phyloP scores from a whole-genome alignment of 2,797 vertebrate species.

The Tamandua tetradactyla region DNA sequence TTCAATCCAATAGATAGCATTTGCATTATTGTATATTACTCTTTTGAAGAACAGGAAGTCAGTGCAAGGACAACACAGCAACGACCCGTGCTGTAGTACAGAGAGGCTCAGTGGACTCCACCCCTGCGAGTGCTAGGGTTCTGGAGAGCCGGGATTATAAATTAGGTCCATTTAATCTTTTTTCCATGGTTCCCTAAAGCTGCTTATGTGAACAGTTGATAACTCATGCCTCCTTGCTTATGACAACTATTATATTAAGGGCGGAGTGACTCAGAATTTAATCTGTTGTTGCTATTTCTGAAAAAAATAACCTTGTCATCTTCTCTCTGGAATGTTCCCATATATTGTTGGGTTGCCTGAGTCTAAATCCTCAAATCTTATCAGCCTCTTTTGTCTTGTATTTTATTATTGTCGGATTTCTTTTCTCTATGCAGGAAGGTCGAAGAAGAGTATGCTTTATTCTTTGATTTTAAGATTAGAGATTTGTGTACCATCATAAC shows the following conservation, averaged over 20 bases:
- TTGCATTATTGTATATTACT: neutral
- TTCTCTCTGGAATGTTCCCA: constrained; percentile 21
- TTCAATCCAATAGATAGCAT: neutral
- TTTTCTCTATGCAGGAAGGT: constrained; percentile 14
- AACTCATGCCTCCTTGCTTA: constrained; percentile 73
- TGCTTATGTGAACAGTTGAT: constrained; percentile 71
- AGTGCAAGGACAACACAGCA: neutral
- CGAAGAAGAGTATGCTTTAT: neutral
- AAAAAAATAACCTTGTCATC: constrained; percentile 73
- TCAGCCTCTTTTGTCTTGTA: constrained; percentile 10
- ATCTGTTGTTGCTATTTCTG: constrained; percentile 74
- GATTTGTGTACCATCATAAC: neutral
- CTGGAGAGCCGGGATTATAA: constrained; percentile 61
- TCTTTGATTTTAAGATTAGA: constrained; percentile 18
- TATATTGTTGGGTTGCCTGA: constrained; percentile 44
- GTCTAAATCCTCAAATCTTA: constrained; percentile 13
- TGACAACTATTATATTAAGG: constrained; percentile 72
- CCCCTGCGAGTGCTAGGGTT: neutral
- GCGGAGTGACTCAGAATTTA: constrained; percentile 64
- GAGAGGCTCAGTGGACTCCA: neutral
- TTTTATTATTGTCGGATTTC: constrained; percentile 26
- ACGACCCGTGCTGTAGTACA: neutral
- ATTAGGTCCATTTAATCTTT: constrained; percentile 64
- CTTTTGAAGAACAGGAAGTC: neutral
- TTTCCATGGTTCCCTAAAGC: constrained; percentile 69